Conservation (phyloP, 2,888 invertebrate species). For the Thecophora atra region DNA sequence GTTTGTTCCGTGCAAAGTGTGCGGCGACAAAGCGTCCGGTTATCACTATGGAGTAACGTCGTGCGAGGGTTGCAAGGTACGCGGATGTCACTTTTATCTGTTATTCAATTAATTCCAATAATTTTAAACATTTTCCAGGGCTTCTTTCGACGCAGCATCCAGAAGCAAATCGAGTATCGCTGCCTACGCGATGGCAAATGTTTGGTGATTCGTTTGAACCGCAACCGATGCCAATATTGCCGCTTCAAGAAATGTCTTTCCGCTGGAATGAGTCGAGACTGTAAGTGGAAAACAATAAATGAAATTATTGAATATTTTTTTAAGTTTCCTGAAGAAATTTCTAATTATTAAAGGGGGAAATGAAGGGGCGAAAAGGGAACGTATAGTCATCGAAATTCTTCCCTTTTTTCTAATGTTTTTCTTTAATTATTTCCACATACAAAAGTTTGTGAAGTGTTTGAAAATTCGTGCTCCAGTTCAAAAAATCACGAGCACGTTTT, state of each 20-base stretch:
- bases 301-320: too few relatives aligned
- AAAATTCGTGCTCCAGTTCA: too few relatives aligned
- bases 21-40: slow-evolving; percentile 89
- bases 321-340: slow-evolving; percentile 1
- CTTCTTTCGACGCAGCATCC: slow-evolving; percentile 94
- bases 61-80: slow-evolving; percentile 97
- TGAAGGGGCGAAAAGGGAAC: not conserved
- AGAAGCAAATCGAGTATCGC: slow-evolving; percentile 95
- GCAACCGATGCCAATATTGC: slow-evolving; percentile 96
- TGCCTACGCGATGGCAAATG: slow-evolving; percentile 95
- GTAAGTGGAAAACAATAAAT: slow-evolving; percentile 78
- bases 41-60: slow-evolving; percentile 99
- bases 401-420: too few relatives aligned
- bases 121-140: slow-evolving; percentile 72
- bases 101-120: too few relatives aligned
- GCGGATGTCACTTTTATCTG: slow-evolving; percentile 39
- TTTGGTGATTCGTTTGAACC: slow-evolving; percentile 89
- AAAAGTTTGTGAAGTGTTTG: too few relatives aligned
- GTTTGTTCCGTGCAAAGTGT: slow-evolving; percentile 94
- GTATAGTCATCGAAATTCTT: not conserved
- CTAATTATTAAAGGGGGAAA: not conserved
- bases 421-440: too few relatives aligned
- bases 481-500: not conserved
- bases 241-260: slow-evolving; percentile 96
- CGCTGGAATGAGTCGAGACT: slow-evolving; percentile 96